Base-by-base conservation (phyloP, 2,888 invertebrate genomes). In the Cylloceria caligata region DNA sequence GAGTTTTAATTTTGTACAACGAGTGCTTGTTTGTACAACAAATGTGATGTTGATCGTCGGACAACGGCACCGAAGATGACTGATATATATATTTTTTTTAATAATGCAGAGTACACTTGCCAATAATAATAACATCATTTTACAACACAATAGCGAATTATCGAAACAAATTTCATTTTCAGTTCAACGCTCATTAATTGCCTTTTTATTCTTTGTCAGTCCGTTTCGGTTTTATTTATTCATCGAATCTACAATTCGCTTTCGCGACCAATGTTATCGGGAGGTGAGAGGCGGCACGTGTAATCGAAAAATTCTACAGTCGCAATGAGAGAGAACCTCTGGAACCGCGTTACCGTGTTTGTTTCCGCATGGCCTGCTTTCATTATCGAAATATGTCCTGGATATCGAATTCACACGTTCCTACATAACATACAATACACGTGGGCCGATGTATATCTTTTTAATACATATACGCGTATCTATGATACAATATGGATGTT, bases 231-330 rank as follows among this genome's bases (percentile, higher is more conserved):
- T 74, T 69, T 67, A 82, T 82, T 79, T 79, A 79, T 83, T 83
- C 79, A 83, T 76, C 62, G 82, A 79, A 83, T 75, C 30, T 75
- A 55, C 71, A 82, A 79, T 83, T 82, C 75, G 75, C 47, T 76
- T 76, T 60, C 72, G 71, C 21, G 71, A 71, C 47, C 57, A 67
- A 65, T 71, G 39, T 72, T 76, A 83, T 62, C 60, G 79, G 65
- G 71, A 75, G 71, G 65, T 49, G 42, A 27, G 36, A 42, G 30
- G 60, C 68, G 9, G 21, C 42, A 34, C 67, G 57, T 68, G 67
- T 75, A 69, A 83, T 83, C 79, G 72, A 79, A 76, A 79, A 79
- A 62, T 75, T 47, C 67, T 11, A 21, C 45, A 19, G 27, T 30
- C 49, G 19, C 49, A 11, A 16, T 36, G 49, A 52, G 42, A 47